Conservation (phyloP, 2,113 vertebrate species). For the Phrynocephalus versicolor region DNA sequence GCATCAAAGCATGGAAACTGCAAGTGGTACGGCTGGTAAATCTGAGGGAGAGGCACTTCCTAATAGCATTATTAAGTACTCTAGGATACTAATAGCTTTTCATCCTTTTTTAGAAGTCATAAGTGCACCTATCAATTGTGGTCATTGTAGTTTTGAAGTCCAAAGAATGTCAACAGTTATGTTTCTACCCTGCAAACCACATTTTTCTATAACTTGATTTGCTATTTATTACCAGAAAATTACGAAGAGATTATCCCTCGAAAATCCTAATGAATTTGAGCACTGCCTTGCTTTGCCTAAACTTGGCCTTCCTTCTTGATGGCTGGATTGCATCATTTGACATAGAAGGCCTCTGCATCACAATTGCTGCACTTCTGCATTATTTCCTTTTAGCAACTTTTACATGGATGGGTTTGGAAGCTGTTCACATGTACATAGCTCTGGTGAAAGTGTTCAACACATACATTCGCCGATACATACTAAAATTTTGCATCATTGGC, state of each 20-base stretch:
- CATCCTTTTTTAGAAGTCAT: neutral
- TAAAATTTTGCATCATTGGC: constrained; percentile 95
- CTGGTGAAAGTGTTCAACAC: constrained; percentile 98
- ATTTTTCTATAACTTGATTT: neutral
- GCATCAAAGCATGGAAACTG: too few relatives aligned
- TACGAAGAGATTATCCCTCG: constrained; percentile 95
- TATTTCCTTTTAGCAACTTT: constrained; percentile 95
- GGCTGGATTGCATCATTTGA: constrained; percentile 89
- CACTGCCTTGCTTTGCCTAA: constrained; percentile 89
- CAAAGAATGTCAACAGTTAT: neutral
- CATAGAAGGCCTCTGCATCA: constrained; percentile 79
- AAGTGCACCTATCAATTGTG: neutral
- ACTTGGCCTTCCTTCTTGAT: constrained; percentile 90
- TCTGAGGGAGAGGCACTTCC: neutral
- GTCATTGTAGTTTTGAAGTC: neutral
- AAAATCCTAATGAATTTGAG: constrained; percentile 99
- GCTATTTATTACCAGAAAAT: constrained; percentile 76
- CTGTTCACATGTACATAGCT: constrained; percentile 98
- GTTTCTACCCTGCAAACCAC: neutral
- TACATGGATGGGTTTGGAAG: constrained; percentile 98
- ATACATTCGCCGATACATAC: constrained; percentile 93
- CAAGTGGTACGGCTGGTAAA: too few relatives aligned
- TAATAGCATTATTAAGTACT: too few relatives aligned
- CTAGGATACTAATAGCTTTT: neutral
- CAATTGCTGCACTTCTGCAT: constrained; percentile 86